These are phyloP conservation scores for Phoxinus dragarum DNA, from an alignment of 2,797 vertebrate genomes.

Conservation along the genomic window DNA sequence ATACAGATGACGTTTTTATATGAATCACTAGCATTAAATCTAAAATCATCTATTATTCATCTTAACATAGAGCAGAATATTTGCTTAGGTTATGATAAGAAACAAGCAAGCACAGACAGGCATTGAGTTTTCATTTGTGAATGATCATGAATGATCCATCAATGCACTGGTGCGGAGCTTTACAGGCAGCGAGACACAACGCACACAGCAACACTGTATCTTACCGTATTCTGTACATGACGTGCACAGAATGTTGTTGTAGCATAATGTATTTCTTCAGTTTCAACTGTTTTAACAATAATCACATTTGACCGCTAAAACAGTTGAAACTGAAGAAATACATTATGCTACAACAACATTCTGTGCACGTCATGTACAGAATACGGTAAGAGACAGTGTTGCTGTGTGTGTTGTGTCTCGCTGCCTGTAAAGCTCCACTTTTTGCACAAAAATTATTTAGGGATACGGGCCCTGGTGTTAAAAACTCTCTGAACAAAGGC, in stretches of 20 bases:
- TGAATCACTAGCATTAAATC: neutral
- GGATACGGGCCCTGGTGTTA: neutral
- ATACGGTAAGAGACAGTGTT: no score
- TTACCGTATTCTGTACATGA: neutral
- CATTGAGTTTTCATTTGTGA: neutral
- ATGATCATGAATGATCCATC: neutral
- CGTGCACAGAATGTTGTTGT: neutral
- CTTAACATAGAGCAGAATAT: neutral
- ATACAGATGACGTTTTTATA: neutral
- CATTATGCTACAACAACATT: no score
- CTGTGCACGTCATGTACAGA: no score
- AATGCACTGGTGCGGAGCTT: neutral
- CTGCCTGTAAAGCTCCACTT: no score
- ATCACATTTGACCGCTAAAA: no score
- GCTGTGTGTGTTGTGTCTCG: no score
- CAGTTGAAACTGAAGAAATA: no score
- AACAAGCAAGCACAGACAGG: neutral
- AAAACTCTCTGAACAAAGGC: neutral
- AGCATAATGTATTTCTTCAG: neutral
- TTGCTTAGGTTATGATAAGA: neutral
- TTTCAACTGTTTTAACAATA: slow-evolving; percentile 20
- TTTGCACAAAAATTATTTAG: no score
- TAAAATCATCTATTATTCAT: neutral
- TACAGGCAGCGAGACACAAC: neutral
- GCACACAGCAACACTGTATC: neutral